Conservation (phyloP, 2,888 invertebrate species). For the Cerastis leucographa region DNA sequence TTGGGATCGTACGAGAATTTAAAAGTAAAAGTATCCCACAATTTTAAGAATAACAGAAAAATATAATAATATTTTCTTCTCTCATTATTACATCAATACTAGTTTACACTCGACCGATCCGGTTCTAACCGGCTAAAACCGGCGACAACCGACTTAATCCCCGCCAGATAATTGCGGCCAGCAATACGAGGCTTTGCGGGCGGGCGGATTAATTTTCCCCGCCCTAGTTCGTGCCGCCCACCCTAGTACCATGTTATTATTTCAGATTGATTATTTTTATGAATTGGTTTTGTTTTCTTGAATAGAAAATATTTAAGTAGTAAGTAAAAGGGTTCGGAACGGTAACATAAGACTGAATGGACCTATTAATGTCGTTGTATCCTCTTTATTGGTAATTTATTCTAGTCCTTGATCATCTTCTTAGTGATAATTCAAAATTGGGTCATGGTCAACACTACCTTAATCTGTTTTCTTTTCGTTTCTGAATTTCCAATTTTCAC, state of each 20-base stretch:
- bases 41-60: background rate
- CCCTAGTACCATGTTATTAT: constrained; percentile 64
- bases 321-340: background rate
- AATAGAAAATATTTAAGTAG: constrained; percentile 10
- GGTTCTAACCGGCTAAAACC: constrained; percentile 61
- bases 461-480: background rate
- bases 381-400: background rate
- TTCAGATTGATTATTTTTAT: constrained; percentile 57
- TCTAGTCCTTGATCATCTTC: background rate
- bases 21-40: background rate
- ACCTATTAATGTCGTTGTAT: background rate
- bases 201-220: constrained; percentile 80
- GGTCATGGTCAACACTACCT: background rate
- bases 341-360: background rate
- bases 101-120: constrained; percentile 60
- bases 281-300: constrained; percentile 34
- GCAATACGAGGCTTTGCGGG: constrained; percentile 78
- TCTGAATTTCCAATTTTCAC: background rate
- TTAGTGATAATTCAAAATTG: background rate
- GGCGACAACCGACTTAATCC: constrained; percentile 74
- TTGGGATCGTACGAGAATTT: background rate
- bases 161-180: constrained; percentile 80
- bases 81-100: constrained; percentile 50
- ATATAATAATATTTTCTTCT: constrained; percentile 28
- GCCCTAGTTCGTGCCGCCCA: constrained; percentile 71